Evolutionary conservation across 92 coral and sea anemone species (phyloP), one percentile per base, ranked within the genome.

Genomic region (Porites lobata): DNA sequence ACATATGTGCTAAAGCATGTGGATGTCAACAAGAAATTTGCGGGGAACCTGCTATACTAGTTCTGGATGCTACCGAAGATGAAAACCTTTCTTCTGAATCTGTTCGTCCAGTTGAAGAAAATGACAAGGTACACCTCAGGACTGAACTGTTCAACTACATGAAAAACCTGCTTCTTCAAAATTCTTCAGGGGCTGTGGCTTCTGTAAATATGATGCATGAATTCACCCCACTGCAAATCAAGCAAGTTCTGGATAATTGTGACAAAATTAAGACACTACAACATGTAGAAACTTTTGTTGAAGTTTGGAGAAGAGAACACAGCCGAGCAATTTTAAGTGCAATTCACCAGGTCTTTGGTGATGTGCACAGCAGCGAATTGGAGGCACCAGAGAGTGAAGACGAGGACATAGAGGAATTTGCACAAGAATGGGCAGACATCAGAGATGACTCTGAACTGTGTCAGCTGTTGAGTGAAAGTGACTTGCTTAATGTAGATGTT

Each of bases 371-470:
- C 8, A 5, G 12, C 50, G 85, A 84, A 59, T 8, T 84, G 13
- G 20, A 70, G 56, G 76, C 75, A 47, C 64, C 67, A n/a, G 89
- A 89, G 22, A 32, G 52, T 24, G 87, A 64, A 19, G 85, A 77
- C 0, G 71, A 62, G 12, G 76, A 81, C 56, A 63, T 83, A 21
- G 82, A 90, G 50, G 90, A 78, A 59, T 47, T 82, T 59, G 91
- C 80, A 1, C 71, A 86, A 56, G 93, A 80, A 66, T 90, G 87
- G 93, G 73, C 85, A 50, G 87, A 90, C 80, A 80, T 90, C 71
- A 86, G 93, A 67, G 90, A 86, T 86, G 93, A 90, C 54, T 90
- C 91, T 78, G 91, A 88, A 72, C 73, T 88, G 64, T 71, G 75
- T 81, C 64, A 64, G 50, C 66, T 77, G 38, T 73, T 80, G 53